Conservation (phyloP, 2,888 invertebrate genomes). For the Macaria notata region DNA sequence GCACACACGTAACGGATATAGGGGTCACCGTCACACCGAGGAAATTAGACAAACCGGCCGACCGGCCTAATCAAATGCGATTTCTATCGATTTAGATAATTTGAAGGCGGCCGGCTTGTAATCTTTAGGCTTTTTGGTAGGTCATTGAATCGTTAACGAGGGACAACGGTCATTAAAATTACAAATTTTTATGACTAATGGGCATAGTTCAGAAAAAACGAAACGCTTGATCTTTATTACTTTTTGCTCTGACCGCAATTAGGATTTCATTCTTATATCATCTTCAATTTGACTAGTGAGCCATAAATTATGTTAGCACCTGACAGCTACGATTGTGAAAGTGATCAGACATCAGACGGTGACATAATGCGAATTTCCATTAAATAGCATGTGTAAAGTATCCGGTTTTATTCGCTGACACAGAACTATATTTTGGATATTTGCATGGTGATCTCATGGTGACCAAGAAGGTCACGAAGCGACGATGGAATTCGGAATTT, state of each 20-base stretch:
- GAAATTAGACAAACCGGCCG: slow-evolving; percentile 28
- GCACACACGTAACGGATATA: slow-evolving; percentile 32
- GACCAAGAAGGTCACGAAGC: not conserved
- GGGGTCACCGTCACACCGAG: slow-evolving; percentile 28
- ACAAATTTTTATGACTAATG: too few species aligned
- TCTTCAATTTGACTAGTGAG: not conserved
- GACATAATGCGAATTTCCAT: slow-evolving; percentile 51
- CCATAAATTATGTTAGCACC: slow-evolving; percentile 9
- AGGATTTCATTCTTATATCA: not conserved
- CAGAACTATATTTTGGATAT: slow-evolving; percentile 17
- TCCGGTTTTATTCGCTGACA: slow-evolving; percentile 39
- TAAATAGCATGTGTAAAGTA: slow-evolving; percentile 43
- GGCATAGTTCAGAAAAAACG: too few species aligned
- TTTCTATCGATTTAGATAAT: slow-evolving; percentile 19
- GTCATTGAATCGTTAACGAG: too few species aligned
- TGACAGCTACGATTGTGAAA: slow-evolving; percentile 48
- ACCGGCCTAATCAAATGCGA: slow-evolving; percentile 19
- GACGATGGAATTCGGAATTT: too few species aligned
- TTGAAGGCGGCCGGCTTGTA: too few species aligned
- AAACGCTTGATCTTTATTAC: too few species aligned
- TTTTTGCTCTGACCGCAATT: too few species aligned
- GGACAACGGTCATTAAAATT: too few species aligned
- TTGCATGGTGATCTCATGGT: not conserved
- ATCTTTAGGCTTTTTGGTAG: too few species aligned
- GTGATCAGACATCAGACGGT: slow-evolving; percentile 47